A percentile compares a stretch with the other conserved stretches of the same genome.
phyloP scores from a whole-genome alignment of 2,113 vertebrate genomes.

The Rhadina sibilatrix region DNA sequence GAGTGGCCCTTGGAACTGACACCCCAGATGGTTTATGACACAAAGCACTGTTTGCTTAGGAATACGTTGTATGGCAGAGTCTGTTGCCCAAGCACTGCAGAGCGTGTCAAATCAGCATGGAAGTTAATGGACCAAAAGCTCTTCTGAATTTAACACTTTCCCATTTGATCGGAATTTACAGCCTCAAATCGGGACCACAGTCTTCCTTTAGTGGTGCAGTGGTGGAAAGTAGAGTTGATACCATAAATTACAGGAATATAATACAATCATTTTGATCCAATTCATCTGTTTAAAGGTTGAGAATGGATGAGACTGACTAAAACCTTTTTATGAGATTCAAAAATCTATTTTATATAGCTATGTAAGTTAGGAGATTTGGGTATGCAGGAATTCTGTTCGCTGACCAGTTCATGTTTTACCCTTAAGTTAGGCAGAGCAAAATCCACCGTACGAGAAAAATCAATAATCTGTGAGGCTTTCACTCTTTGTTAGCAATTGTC shows the following conservation, averaged over 20 bases:
- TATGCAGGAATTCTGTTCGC: background rate
- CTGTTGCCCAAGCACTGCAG: slow-evolving; percentile 69
- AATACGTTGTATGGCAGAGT: slow-evolving; percentile 63
- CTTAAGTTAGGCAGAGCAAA: background rate
- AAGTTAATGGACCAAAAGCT: slow-evolving; percentile 75
- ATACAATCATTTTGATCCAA: background rate
- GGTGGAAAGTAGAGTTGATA: background rate
- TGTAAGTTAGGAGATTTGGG: background rate
- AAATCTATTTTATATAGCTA: background rate
- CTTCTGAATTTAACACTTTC: slow-evolving; percentile 72
- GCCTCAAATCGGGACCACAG: slow-evolving; percentile 30
- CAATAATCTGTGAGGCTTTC: background rate
- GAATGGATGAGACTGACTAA: background rate
- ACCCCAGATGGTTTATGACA: slow-evolving; percentile 79
- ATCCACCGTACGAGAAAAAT: rapidly evolving
- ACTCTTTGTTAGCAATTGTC: background rate
- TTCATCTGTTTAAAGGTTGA: background rate
- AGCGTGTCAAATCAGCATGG: slow-evolving; percentile 73
- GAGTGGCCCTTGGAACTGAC: slow-evolving; percentile 60
- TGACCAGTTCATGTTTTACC: background rate
- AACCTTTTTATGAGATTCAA: background rate
- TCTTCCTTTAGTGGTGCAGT: slow-evolving; percentile 5
- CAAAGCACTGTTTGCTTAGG: slow-evolving; percentile 78
- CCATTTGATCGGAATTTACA: slow-evolving; percentile 73
- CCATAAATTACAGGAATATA: background rate